Evolutionary conservation across 2,113 vertebrate species (phyloP).

Genomic region (Anser cygnoides): DNA sequence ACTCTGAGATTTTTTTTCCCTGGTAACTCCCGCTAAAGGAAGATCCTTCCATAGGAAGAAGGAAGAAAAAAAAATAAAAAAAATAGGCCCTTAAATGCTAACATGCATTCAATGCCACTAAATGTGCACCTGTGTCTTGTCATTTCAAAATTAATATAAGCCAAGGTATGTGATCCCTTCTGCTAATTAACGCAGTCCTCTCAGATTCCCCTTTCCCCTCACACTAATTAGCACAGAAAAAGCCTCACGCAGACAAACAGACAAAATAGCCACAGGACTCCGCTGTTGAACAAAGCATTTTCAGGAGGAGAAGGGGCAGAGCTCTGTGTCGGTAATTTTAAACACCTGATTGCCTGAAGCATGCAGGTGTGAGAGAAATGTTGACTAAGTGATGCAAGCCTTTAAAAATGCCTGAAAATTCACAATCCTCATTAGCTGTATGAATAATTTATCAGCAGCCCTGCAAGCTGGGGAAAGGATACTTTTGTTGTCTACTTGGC

Average conservation of each 20-base stretch:
- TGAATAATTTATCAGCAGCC: conserved; percentile 75
- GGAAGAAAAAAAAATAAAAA: neutral
- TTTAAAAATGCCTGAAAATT: conserved; percentile 70
- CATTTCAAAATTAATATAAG: conserved; percentile 60
- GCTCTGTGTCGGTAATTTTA: conserved; percentile 28
- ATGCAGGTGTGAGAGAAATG: conserved; percentile 72
- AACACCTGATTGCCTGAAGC: conserved; percentile 78
- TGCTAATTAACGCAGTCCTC: conserved; percentile 49
- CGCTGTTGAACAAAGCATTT: conserved; percentile 46
- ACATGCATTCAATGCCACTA: neutral
- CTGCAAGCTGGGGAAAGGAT: conserved; percentile 44
- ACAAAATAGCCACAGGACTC: conserved; percentile 61
- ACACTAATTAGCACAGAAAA: conserved; percentile 38
- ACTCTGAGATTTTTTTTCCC: neutral
- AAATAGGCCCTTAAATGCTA: neutral
- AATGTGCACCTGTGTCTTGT: conserved; percentile 58
- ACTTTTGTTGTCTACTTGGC: conserved; percentile 58
- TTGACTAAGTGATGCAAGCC: conserved; percentile 36
- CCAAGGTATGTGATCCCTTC: conserved; percentile 23
- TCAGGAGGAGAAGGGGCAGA: conserved; percentile 2
- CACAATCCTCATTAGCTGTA: conserved; percentile 52
- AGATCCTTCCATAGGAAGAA: neutral
- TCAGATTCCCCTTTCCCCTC: conserved; percentile 35
- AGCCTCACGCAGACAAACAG: conserved; percentile 32
- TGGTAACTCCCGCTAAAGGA: neutral